Evolutionary conservation across 2,797 vertebrate species (phyloP), one percentile per base, ranked within the genome.

Genomic region (Lagocephalus sceleratus): DNA sequence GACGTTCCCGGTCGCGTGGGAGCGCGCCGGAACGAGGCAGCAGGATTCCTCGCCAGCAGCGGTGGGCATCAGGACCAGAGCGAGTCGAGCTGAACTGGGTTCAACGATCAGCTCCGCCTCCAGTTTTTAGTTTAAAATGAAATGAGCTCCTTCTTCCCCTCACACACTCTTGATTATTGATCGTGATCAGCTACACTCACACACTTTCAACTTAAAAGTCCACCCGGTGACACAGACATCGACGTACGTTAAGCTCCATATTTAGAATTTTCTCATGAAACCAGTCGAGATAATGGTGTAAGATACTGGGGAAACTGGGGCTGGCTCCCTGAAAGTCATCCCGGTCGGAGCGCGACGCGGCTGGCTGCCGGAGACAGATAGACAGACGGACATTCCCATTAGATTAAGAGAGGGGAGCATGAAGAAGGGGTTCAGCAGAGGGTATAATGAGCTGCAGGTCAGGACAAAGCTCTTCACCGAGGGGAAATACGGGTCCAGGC

Each of bases 401-500:
- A 80, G 68, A 78, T 76, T 68, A 78, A 71, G 20, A 63, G 60
- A 59, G 43, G 43, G 48, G 61, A 20, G 57, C 68, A 58, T 68
- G 67, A 66, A 78, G 68, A 73, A 54, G 67, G 67, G 61, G 54
- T 58, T 68, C 72, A 70, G 71, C 72, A 53, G 70, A 72, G 66
- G 74, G 43, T 51, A 66, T 71, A 75, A 82, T 69, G 60, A 75
- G 73, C 65, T 73, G 61, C 75, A 68, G 79, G 73, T 75, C 68
- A 70, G 51, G 59, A 48, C 57, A 51, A 64, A 46, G 32, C 40
- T 35, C 59, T 68, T 60, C 41, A 78, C 72, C 42, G 4, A 42
- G n/a, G 57, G 70, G 53, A 68, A 74, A 78, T 7, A 73, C 66
- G 63, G 56, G 57, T n/a, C n/a, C n/a, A n/a, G 19, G 54, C 48